A percentile compares a stretch with the other conserved stretches of the same genome.
Evolutionary conservation across 2,113 vertebrate genomes (phyloP).

Genomic region (Aptenodytes patagonicus): DNA sequence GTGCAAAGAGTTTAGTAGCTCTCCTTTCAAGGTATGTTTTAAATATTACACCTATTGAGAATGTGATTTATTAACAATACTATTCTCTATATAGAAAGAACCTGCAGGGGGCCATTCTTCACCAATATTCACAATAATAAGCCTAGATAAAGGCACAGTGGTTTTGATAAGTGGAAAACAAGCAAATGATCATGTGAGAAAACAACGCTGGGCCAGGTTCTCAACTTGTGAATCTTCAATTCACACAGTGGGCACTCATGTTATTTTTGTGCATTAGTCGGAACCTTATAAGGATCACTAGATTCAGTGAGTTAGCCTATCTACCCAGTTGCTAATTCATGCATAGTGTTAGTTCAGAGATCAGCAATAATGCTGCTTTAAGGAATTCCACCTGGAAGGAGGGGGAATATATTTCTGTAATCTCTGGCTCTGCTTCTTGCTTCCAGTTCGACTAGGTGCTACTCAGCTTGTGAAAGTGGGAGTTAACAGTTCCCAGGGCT

Average conservation of each 20-base stretch:
- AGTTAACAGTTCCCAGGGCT: accelerated
- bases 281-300: not conserved
- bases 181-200: not conserved
- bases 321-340: not conserved
- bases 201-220: not conserved
- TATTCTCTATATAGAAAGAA: not conserved
- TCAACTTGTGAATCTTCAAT: not conserved
- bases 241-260: not conserved
- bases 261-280: not conserved
- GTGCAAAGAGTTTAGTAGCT: not conserved
- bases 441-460: not conserved
- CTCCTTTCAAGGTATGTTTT: not conserved
- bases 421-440: not conserved
- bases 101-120: not conserved
- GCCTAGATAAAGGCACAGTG: not conserved
- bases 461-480: not conserved
- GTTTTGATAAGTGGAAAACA: not conserved
- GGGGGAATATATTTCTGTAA: not conserved
- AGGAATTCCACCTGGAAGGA: not conserved
- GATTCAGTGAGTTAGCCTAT: not conserved
- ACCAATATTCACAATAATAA: not conserved
- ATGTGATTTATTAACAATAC: not conserved
- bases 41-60: not conserved
- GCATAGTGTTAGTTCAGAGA: not conserved
- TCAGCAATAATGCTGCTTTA: not conserved